Percentiles rank a stretch among this genome's conserved stretches.
Conservation (phyloP, 2,888 invertebrate species). For the Macrophya annulata region DNA sequence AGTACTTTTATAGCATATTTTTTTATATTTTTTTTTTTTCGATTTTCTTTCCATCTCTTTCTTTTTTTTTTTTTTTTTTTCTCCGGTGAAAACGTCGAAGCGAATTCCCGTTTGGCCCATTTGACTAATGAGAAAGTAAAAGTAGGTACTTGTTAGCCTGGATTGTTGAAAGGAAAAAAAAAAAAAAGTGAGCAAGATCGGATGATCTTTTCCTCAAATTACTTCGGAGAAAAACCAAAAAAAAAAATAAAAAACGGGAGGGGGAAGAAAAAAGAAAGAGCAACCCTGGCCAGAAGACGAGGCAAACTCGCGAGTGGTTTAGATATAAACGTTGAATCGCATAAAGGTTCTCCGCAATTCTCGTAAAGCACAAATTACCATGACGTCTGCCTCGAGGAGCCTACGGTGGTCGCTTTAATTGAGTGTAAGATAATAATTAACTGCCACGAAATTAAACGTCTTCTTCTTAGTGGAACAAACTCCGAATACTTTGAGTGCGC, state of each 20-base stretch:
- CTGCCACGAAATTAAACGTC: slow-evolving; percentile 35
- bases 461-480: not conserved
- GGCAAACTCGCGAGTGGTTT: not conserved
- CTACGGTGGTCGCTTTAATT: slow-evolving; percentile 35
- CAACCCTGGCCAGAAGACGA: not conserved
- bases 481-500: not conserved
- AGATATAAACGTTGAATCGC: slow-evolving; percentile 31
- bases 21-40: not conserved
- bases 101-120: slow-evolving; percentile 36
- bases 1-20: slow-evolving; percentile 19
- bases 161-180: slow-evolving; percentile 35
- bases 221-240: slow-evolving; percentile 20
- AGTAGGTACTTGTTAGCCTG: slow-evolving; percentile 40
- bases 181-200: slow-evolving; percentile 31
- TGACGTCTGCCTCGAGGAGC: slow-evolving; percentile 30
- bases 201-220: slow-evolving; percentile 41
- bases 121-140: slow-evolving; percentile 49
- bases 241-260: too few species aligned
- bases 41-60: not conserved
- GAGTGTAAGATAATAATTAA: slow-evolving; percentile 47
- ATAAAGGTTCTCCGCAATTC: slow-evolving; percentile 33
- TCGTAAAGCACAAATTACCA: slow-evolving; percentile 39
- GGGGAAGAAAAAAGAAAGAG: not conserved
- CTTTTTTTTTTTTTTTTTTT: not conserved
- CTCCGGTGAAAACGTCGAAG: slow-evolving; percentile 14